Evolutionary conservation across 2,797 vertebrate genomes (phyloP).

Genomic region (Benthosema pterotum): DNA sequence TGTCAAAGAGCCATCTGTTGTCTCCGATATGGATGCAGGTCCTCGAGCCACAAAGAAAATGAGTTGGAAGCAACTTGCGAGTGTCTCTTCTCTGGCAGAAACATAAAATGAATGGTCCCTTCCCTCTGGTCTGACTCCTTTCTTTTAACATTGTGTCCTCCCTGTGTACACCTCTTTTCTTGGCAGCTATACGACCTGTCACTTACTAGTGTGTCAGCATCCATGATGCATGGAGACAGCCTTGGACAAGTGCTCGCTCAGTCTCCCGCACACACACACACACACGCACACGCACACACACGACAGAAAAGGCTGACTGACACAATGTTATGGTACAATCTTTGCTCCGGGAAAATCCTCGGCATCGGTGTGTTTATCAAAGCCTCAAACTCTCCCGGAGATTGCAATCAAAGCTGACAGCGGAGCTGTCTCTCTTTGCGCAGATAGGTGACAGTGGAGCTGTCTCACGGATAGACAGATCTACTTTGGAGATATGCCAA

Average conservation of each 20-base stretch:
- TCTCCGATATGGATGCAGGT: too few species aligned
- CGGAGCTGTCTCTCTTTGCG: constrained; percentile 23
- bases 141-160: neutral
- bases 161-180: neutral
- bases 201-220: constrained; percentile 22
- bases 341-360: constrained; percentile 45
- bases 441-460: neutral
- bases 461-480: neutral
- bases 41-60: too few species aligned
- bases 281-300: constrained; percentile 5
- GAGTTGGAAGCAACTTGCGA: neutral
- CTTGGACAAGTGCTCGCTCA: neutral
- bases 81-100: too few species aligned
- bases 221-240: neutral
- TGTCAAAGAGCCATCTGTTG: too few species aligned
- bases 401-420: constrained; percentile 65
- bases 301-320: constrained; percentile 35
- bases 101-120: too few species aligned
- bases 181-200: constrained; percentile 14
- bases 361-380: constrained; percentile 66
- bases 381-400: constrained; percentile 40
- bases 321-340: constrained; percentile 29
- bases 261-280: constrained; percentile 8
- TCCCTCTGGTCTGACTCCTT: too few species aligned
- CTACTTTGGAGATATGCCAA: neutral